A percentile compares a stretch with the other conserved stretches of the same genome.
Evolutionary conservation across 1,140 invertebrate genomes (phyloP).

Genomic region (Panagrolaimus sp.): DNA sequence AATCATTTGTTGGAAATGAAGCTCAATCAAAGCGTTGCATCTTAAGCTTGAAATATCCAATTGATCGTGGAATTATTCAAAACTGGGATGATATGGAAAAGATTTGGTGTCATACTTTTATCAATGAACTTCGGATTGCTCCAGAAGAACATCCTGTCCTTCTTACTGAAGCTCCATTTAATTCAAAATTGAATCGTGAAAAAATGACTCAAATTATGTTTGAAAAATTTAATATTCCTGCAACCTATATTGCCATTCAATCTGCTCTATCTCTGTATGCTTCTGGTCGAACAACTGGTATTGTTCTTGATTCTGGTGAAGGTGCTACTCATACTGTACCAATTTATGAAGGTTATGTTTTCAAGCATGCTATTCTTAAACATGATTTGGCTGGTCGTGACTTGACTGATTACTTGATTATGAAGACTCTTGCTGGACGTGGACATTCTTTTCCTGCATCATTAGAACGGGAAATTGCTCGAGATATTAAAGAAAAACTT

Average conservation of each 20-base stretch:
- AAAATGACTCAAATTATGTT: constrained; percentile 72
- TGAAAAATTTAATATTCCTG: constrained; percentile 84
- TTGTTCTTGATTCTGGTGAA: constrained; percentile 84
- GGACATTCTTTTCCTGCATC: constrained; percentile 92
- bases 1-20: constrained; percentile 62
- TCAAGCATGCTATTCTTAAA: constrained; percentile 75
- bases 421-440: constrained; percentile 89
- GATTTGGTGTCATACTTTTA: constrained; percentile 65
- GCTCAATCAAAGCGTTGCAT: constrained; percentile 61
- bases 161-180: constrained; percentile 61
- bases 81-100: constrained; percentile 66
- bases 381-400: constrained; percentile 85
- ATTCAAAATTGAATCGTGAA: constrained; percentile 61
- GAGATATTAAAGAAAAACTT: constrained; percentile 74
- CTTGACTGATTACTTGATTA: constrained; percentile 89
- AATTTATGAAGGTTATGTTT: constrained; percentile 78
- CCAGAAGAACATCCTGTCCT: constrained; percentile 64
- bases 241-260: constrained; percentile 74
- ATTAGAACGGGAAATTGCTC: constrained; percentile 88
- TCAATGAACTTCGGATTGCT: constrained; percentile 65
- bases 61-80: constrained; percentile 65
- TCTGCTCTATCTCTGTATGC: constrained; percentile 84
- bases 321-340: constrained; percentile 87
- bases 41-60: constrained; percentile 64
- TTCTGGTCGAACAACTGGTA: constrained; percentile 88